Evolutionary conservation across 2,797 vertebrate species (phyloP).

Genomic region (Tympanoctomys barrerae): DNA sequence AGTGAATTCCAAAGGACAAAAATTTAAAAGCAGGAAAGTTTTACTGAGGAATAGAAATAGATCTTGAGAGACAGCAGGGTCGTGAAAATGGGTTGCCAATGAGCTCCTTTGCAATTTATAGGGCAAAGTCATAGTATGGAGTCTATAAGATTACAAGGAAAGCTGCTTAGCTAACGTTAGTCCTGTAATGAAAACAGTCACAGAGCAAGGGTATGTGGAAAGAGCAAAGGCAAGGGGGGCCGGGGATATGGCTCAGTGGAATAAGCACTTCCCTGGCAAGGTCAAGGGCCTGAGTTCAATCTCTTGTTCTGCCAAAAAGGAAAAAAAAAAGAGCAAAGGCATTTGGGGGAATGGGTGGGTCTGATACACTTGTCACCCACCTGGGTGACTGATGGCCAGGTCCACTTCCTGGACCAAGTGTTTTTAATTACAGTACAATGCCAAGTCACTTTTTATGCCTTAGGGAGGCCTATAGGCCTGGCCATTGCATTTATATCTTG

Average conservation of each 20-base stretch:
- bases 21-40: background rate
- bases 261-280: too few relatives aligned
- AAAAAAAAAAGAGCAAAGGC: background rate
- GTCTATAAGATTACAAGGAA: background rate
- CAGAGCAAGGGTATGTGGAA: background rate
- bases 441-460: background rate
- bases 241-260: too few relatives aligned
- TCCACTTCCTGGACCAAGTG: background rate
- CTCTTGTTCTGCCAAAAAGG: too few relatives aligned
- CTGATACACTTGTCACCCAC: background rate
- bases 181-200: background rate
- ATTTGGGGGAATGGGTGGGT: background rate
- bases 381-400: background rate
- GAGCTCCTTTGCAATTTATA: background rate
- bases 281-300: too few relatives aligned
- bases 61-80: background rate
- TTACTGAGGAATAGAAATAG: background rate
- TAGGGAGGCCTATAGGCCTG: background rate
- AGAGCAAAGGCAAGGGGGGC: background rate
- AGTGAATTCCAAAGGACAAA: background rate
- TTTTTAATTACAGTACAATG: background rate
- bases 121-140: background rate
- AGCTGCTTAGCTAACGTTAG: background rate
- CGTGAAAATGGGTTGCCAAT: background rate
- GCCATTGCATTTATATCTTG: background rate